Conservation (phyloP, 1,140 invertebrate genomes). For the Scaptomyza montana region DNA sequence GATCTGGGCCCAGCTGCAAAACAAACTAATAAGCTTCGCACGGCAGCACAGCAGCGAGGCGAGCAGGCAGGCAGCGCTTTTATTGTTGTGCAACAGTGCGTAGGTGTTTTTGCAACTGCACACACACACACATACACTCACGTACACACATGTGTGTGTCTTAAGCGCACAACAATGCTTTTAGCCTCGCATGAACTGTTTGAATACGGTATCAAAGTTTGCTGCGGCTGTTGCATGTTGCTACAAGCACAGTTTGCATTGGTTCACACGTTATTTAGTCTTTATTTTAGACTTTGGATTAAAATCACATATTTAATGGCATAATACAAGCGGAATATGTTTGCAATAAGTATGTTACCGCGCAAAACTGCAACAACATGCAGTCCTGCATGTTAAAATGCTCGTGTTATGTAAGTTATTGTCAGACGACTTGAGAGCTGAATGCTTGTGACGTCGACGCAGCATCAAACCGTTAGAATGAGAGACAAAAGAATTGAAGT, state of each 20-base stretch:
- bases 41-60: background rate
- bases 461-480: too few species aligned
- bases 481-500: too few species aligned
- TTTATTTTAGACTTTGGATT: slow-evolving; percentile 2
- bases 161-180: slow-evolving; percentile 71
- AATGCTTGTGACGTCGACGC: too few species aligned
- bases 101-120: slow-evolving; percentile 58
- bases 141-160: slow-evolving; percentile 8
- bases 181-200: slow-evolving; percentile 68
- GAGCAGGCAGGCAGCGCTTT: slow-evolving; percentile 24
- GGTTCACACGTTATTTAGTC: slow-evolving; percentile 51
- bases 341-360: too few species aligned
- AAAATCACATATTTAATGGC: background rate
- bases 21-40: slow-evolving; percentile 73
- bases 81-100: slow-evolving; percentile 71
- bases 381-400: too few species aligned
- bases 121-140: slow-evolving; percentile 4
- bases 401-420: too few species aligned
- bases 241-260: slow-evolving; percentile 32
- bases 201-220: slow-evolving; percentile 62
- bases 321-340: background rate
- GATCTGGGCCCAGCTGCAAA: slow-evolving; percentile 62
- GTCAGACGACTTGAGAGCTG: too few species aligned
- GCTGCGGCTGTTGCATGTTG: slow-evolving; percentile 8
- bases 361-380: too few species aligned